Evolutionary conservation across 1,140 invertebrate species (phyloP), one percentile per base, ranked within the genome.

Genomic region (Whitmania pigra): DNA sequence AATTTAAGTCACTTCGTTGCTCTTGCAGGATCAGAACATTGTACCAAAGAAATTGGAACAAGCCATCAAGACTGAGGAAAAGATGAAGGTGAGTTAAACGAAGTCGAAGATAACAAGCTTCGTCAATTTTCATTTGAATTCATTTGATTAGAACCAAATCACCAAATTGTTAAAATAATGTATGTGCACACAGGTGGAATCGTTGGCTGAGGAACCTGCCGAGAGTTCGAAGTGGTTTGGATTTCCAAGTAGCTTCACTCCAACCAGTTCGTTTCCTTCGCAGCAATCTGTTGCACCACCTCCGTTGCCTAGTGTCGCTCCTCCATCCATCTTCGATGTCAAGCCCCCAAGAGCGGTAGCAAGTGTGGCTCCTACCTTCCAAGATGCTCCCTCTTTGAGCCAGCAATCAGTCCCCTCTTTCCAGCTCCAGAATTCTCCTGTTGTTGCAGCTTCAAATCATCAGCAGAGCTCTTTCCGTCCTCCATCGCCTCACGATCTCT

Each of bases 311-410:
- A 49, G 43, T 49, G 43, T 17, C 15, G 11, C 43, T 49, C 43
- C 43, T 49, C 43, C 43, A 11, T 49, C 43, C 43, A 49, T 63
- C 29, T 63, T 31, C 11, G 71, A 66, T 29, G 25, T 29, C 20
- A 66, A 71, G 53, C 71, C 53, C 18, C 54, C 55, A 53, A 60
- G 71, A 60, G 71, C 71, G 54, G 53, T 57, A 31, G 71, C 71
- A 7, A 71, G 71, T 20, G 54, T 71, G 53, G 71, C 63, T 7
- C 63, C 71, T 43, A 60, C 63, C 49, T 17, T 22, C 22, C 74
- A 76, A 63, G 31, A 63, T 63, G 57, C 29, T n/a, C 29, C 57
- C 22, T 25, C 57, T 15, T 22, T 31, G 22, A 31, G 57, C 29
- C 57, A 63, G 22, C 57, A 63, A 13, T 63, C 22, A 11, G 22